Conservation (phyloP, 2,797 vertebrate species). For the Euthynnus affinis region DNA sequence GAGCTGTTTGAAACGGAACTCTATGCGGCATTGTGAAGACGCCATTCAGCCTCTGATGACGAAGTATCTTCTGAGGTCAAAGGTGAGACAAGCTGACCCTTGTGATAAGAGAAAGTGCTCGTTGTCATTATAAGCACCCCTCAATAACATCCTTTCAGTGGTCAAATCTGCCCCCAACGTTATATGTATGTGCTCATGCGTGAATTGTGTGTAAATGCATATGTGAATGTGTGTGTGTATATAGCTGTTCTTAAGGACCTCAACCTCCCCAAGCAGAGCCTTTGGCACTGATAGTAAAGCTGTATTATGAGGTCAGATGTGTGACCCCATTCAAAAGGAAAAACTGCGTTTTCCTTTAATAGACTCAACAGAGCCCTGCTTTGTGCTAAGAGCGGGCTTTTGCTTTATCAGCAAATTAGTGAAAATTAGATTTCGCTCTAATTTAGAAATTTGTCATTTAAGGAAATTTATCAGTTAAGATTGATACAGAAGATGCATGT, state of each 20-base stretch:
- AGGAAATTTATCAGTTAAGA: constrained; percentile 17
- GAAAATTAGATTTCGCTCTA: constrained; percentile 31
- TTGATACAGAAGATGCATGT: not conserved
- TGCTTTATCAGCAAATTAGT: constrained; percentile 26
- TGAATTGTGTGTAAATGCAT: constrained; percentile 6
- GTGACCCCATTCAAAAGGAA: constrained; percentile 68
- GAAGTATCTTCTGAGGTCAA: constrained; percentile 63
- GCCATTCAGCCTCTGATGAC: constrained; percentile 37
- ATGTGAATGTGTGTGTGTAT: not conserved
- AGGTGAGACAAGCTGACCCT: constrained; percentile 68
- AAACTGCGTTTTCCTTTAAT: constrained; percentile 65
- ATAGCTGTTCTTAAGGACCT: constrained; percentile 21
- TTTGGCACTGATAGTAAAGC: constrained; percentile 66
- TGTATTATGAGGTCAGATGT: constrained; percentile 67
- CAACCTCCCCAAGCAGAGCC: constrained; percentile 32
- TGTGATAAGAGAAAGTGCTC: constrained; percentile 76
- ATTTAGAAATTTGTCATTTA: constrained; percentile 31
- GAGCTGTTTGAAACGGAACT: constrained; percentile 7
- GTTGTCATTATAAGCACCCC: constrained; percentile 62
- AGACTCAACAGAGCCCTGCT: constrained; percentile 49
- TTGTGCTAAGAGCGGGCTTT: constrained; percentile 11
- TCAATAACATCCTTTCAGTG: constrained; percentile 33
- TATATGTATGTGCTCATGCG: not conserved
- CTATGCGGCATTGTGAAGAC: constrained; percentile 7
- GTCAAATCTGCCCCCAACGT: constrained; percentile 5